phyloP scores from a whole-genome alignment of 2,888 invertebrate genomes.

The Caradrina kadenii region DNA sequence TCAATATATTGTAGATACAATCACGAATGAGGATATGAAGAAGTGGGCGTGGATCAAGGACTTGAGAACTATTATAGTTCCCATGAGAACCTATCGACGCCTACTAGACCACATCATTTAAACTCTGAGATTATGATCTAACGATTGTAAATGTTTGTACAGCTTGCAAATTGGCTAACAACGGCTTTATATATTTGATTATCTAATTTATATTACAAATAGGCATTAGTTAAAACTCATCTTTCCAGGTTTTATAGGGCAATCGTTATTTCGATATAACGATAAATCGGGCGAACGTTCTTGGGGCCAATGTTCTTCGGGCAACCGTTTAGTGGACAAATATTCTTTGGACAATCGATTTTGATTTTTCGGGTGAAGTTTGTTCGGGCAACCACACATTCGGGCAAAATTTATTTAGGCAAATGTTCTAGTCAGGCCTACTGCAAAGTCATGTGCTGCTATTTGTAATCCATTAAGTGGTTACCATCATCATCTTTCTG shows the following conservation, averaged over 20 bases:
- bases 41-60: conserved; percentile 60
- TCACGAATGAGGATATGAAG: conserved; percentile 51
- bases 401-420: no score
- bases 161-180: conserved; percentile 2
- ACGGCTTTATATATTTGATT: background rate
- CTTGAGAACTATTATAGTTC: conserved; percentile 55
- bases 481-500: no score
- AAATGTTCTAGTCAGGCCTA: background rate
- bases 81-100: conserved; percentile 60
- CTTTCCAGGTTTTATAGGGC: no score
- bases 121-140: conserved; percentile 38
- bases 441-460: background rate
- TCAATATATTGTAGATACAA: conserved; percentile 23
- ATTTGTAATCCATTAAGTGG: background rate
- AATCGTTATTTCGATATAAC: no score
- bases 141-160: conserved; percentile 21
- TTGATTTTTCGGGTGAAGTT: no score
- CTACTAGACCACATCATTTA: conserved; percentile 49
- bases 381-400: no score
- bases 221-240: no score
- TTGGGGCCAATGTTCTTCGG: no score
- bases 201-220: background rate
- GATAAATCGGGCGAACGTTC: no score
- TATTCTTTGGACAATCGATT: no score
- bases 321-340: no score